These are phyloP conservation scores for Apteryx mantelli DNA, from an alignment of 2,113 vertebrate species.

Conservation along the genomic window DNA sequence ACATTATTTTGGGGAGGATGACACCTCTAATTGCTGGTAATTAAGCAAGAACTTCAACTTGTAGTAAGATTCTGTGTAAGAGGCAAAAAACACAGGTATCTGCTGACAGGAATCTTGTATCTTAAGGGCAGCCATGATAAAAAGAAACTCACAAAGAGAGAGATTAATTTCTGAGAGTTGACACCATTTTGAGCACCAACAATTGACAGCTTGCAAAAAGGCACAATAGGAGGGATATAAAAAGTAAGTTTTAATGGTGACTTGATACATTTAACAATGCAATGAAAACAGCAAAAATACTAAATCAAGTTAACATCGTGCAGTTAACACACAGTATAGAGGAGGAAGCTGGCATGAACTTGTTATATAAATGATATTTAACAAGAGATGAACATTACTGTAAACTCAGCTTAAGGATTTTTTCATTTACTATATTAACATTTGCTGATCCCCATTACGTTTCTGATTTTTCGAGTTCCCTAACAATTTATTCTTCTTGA, in stretches of 20 bases:
- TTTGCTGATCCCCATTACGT: slow-evolving; percentile 52
- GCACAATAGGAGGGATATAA: slow-evolving; percentile 67
- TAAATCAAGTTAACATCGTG: slow-evolving; percentile 54
- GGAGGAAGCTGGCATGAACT: background rate
- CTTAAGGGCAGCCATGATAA: slow-evolving; percentile 65
- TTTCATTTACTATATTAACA: slow-evolving; percentile 16
- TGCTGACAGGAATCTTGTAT: slow-evolving; percentile 47
- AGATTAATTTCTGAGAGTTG: slow-evolving; percentile 74
- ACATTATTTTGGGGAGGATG: background rate
- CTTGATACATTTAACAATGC: slow-evolving; percentile 61
- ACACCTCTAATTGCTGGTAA: background rate
- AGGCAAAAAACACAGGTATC: slow-evolving; percentile 25
- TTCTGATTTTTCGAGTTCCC: background rate
- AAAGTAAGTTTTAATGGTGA: slow-evolving; percentile 39
- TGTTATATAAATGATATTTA: background rate
- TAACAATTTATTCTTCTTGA: slow-evolving; percentile 15
- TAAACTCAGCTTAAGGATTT: background rate
- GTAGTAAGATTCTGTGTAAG: background rate
- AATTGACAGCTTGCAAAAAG: slow-evolving; percentile 75
- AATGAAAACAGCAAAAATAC: slow-evolving; percentile 57
- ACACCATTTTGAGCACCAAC: slow-evolving; percentile 76
- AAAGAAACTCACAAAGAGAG: slow-evolving; percentile 77
- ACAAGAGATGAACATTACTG: slow-evolving; percentile 37
- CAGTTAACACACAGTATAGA: slow-evolving; percentile 37
- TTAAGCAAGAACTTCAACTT: background rate